Evolutionary conservation across 2,888 invertebrate species (phyloP).

Genomic region (Rhagonycha lutea): DNA sequence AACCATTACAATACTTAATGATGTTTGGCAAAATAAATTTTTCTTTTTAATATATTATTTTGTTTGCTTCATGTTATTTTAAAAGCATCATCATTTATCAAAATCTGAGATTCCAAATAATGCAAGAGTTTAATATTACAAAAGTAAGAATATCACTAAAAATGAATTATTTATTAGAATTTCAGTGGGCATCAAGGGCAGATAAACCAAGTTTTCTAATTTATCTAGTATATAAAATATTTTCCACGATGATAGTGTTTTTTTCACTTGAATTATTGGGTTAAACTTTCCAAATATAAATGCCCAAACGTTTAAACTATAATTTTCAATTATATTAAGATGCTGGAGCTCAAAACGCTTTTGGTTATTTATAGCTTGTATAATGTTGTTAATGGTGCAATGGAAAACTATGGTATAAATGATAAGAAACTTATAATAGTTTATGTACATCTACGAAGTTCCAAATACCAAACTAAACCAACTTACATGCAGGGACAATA

Average conservation of each 20-base stretch:
- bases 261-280: neutral
- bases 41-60: neutral
- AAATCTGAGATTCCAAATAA: neutral
- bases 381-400: neutral
- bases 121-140: neutral
- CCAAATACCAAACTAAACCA: neutral
- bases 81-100: neutral
- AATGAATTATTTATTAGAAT: neutral
- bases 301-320: neutral
- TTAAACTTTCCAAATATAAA: neutral
- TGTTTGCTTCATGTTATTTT: neutral
- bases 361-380: neutral
- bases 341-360: neutral
- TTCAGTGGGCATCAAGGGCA: neutral
- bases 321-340: neutral
- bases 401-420: neutral
- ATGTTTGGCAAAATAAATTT: neutral
- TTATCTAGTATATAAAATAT: neutral
- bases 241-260: neutral
- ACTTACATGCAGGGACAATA: neutral
- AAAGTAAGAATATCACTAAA: neutral
- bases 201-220: neutral
- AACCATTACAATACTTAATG: neutral
- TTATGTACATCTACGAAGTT: neutral
- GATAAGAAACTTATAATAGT: neutral